Percentiles rank a stretch among this genome's conserved stretches.
Conservation (phyloP, 1,140 invertebrate species). For the Oryzaephilus surinamensis region DNA sequence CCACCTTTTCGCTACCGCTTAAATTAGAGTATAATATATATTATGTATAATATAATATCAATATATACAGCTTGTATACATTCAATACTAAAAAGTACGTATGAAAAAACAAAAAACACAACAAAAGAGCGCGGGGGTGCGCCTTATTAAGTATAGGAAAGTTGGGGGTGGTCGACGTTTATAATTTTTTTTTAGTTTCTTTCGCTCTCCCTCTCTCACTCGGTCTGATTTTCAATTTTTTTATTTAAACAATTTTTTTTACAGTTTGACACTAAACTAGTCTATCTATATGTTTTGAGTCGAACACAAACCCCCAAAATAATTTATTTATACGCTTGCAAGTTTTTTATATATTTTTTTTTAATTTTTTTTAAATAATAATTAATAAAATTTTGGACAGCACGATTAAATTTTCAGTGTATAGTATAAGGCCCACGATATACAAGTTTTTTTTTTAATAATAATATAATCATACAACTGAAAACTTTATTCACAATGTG, state of each 20-base stretch:
- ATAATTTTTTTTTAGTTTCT: not conserved
- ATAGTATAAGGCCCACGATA: constrained; percentile 43
- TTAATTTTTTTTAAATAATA: too few relatives aligned
- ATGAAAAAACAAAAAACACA: constrained; percentile 24
- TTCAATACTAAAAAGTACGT: constrained; percentile 37
- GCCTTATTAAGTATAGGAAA: constrained; percentile 27
- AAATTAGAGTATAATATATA: constrained; percentile 36
- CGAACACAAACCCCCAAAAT: constrained; percentile 3
- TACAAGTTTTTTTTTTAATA: constrained; percentile 27
- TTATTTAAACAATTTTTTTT: too few relatives aligned
- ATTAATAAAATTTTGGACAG: constrained; percentile 36
- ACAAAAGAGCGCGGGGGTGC: constrained; percentile 23
- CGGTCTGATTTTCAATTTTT: too few relatives aligned
- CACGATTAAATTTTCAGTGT: constrained; percentile 39
- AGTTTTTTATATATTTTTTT: too few relatives aligned
- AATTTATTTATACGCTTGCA: constrained; percentile 14
- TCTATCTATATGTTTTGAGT: constrained; percentile 6
- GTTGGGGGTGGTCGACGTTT: constrained; percentile 9
- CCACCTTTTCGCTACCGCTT: constrained; percentile 33
- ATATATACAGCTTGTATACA: constrained; percentile 39
- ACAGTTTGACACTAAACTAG: constrained; percentile 7
- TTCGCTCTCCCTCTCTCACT: too few relatives aligned
- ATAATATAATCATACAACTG: constrained; percentile 36
- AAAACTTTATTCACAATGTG: constrained; percentile 37
- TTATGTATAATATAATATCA: constrained; percentile 31